phyloP scores from a whole-genome alignment of 2,888 invertebrate species.

The Protonemura montana region DNA sequence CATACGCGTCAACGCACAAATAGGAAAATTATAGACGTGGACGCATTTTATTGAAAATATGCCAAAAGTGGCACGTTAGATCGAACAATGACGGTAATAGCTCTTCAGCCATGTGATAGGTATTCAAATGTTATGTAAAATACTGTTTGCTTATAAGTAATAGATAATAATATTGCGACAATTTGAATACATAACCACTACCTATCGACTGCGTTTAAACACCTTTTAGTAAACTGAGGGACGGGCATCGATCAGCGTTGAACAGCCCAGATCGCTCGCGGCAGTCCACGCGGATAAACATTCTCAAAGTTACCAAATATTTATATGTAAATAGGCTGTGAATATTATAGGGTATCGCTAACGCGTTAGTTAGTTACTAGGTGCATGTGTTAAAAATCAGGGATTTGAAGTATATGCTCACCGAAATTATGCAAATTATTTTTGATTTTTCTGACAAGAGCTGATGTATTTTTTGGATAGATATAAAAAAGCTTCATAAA shows the following conservation, averaged over 20 bases:
- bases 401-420: background rate
- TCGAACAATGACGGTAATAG: background rate
- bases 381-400: constrained; percentile 12
- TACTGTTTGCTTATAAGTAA: constrained; percentile 40
- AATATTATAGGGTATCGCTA: constrained; percentile 8
- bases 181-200: constrained; percentile 45
- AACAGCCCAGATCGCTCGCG: background rate
- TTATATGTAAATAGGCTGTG: constrained; percentile 27
- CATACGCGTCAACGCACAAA: background rate
- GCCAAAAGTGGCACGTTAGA: background rate
- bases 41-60: background rate
- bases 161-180: constrained; percentile 42
- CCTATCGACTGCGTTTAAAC: constrained; percentile 40
- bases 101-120: background rate
- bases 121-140: constrained; percentile 39
- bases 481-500: background rate
- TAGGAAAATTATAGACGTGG: background rate
- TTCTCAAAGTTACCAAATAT: constrained; percentile 37
- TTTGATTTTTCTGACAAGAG: constrained; percentile 12
- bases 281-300: background rate
- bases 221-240: constrained; percentile 33
- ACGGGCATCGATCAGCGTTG: constrained; percentile 34
- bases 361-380: background rate
- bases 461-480: background rate
- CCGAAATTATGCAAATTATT: background rate